A percentile compares a stretch with the other conserved stretches of the same genome.
These are phyloP conservation scores for Brachymystax lenok DNA, from an alignment of 2,797 vertebrate genomes.

Conservation along the genomic window DNA sequence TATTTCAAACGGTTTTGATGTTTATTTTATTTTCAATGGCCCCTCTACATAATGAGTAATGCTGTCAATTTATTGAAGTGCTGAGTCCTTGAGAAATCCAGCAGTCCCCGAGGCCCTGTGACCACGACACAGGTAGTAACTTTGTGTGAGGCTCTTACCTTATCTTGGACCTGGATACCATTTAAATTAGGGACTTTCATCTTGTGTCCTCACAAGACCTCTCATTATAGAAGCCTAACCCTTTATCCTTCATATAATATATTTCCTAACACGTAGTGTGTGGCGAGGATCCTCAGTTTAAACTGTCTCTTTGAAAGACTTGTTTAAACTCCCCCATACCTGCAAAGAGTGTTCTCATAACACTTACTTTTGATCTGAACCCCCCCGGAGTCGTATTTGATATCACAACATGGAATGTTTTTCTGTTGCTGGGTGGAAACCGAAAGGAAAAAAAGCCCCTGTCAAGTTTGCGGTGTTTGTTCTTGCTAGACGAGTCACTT, in stretches of 20 bases:
- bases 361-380: not conserved
- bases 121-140: not conserved
- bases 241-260: not conserved
- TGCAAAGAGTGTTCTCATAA: not conserved
- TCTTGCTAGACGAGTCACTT: slow-evolving; percentile 21
- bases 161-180: not conserved
- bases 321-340: not conserved
- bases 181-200: not conserved
- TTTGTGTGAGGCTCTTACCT: not conserved
- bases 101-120: not conserved
- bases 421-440: slow-evolving; percentile 31
- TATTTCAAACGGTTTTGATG: too few species aligned
- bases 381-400: not conserved
- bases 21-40: not conserved
- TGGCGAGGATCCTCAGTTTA: slow-evolving; percentile 46
- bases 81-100: not conserved
- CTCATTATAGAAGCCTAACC: not conserved
- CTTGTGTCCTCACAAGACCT: not conserved
- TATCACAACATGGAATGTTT: slow-evolving; percentile 43
- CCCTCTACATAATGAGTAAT: not conserved
- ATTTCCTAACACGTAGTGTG: not conserved
- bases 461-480: slow-evolving; percentile 37
- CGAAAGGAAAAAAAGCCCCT: slow-evolving; percentile 28
- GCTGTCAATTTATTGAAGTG: not conserved
- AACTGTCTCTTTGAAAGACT: slow-evolving; percentile 57